A percentile compares a stretch with the other conserved stretches of the same genome.
phyloP scores from a whole-genome alignment of 92 coral and sea anemone species.

The Epizoanthus ramosus region DNA sequence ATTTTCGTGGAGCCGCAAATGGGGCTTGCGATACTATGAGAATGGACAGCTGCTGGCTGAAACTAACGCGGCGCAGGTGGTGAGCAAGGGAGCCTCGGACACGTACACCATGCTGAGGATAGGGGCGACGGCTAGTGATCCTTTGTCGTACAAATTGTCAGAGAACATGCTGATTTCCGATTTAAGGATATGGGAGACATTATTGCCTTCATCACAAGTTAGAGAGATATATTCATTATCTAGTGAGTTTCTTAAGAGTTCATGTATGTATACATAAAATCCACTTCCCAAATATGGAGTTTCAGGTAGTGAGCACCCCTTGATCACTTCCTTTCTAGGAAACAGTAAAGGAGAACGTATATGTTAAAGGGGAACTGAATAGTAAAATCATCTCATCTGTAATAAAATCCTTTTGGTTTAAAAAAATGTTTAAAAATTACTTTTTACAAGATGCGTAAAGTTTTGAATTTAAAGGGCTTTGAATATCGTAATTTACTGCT shows the following conservation, averaged over 20 bases:
- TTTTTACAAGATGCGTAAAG: no score
- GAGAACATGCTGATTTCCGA: conserved; percentile 8
- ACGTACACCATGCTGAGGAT: not conserved
- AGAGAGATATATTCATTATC: not conserved
- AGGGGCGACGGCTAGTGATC: not conserved
- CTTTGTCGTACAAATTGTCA: not conserved
- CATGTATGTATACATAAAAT: not conserved
- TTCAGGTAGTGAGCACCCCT: not conserved
- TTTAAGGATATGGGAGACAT: conserved; percentile 8
- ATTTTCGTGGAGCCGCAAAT: not conserved
- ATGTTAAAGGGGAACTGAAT: no score
- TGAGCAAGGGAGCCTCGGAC: not conserved
- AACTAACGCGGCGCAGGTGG: not conserved
- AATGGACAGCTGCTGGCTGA: not conserved
- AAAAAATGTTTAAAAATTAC: no score
- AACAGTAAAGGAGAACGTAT: no score
- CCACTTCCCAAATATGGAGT: no score
- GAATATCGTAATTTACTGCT: no score
- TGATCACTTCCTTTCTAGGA: no score
- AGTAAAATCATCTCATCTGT: no score
- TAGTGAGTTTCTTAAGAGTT: not conserved
- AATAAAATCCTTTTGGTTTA: no score
- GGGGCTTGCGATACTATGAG: conserved; percentile 15
- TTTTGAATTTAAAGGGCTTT: no score
- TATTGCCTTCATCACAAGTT: not conserved